Evolutionary conservation across 2,797 vertebrate genomes (phyloP).

Genomic region (Xiphorhynchus erythropygius): DNA sequence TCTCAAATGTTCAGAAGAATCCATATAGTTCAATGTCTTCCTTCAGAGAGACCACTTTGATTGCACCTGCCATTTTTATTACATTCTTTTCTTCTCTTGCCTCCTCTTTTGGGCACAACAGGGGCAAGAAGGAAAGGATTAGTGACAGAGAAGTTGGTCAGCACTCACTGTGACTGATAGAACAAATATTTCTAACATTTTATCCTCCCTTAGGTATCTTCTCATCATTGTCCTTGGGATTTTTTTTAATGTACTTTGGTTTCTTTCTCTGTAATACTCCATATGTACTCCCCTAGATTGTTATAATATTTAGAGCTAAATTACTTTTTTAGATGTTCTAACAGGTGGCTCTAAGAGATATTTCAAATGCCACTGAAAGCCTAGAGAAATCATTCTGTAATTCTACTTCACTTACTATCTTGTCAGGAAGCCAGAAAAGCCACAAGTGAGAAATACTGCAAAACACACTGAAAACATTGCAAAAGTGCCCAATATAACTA

Average conservation of each 20-base stretch:
- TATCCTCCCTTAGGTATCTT: neutral
- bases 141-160: neutral
- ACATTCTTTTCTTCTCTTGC: neutral
- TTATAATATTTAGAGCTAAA: neutral
- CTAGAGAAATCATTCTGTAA: neutral
- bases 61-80: neutral
- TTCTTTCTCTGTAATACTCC: neutral
- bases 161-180: neutral
- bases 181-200: neutral
- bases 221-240: neutral
- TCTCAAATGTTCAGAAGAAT: neutral
- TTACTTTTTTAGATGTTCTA: neutral
- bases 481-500: neutral
- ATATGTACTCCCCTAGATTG: neutral
- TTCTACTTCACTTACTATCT: neutral
- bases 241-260: neutral
- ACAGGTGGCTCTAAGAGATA: neutral
- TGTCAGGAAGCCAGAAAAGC: constrained; percentile 40
- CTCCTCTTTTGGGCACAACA: neutral
- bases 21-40: neutral
- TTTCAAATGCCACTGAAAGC: neutral
- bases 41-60: neutral
- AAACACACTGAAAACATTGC: neutral
- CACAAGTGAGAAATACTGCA: constrained; percentile 34
- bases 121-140: neutral